Conservation (phyloP, 1,140 invertebrate species). For the Drosophila saltans region DNA sequence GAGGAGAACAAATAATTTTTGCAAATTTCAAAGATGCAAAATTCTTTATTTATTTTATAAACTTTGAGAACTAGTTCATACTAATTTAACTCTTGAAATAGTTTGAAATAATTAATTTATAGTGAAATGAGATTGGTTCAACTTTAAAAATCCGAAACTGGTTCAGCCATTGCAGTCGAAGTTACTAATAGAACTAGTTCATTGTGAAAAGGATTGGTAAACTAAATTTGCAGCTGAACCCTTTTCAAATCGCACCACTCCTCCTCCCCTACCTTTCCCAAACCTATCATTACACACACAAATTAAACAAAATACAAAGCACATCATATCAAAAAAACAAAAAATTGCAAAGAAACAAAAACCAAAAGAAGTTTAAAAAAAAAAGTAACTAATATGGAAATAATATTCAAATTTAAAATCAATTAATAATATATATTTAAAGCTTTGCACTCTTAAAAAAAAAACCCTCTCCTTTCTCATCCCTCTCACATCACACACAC, state of each 20-base stretch:
- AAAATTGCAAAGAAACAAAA: background rate
- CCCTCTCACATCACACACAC: slow-evolving; percentile 19
- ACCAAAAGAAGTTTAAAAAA: background rate
- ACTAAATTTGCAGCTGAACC: background rate
- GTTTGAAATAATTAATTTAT: background rate
- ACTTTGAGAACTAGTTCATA: background rate
- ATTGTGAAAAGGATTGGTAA: background rate
- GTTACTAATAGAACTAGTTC: no score
- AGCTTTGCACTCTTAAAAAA: background rate
- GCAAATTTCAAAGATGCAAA: no score
- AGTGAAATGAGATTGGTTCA: background rate
- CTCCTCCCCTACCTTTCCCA: background rate
- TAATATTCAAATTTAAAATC: background rate
- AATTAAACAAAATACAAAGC: slow-evolving; percentile 46
- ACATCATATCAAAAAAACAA: slow-evolving; percentile 48
- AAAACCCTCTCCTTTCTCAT: background rate
- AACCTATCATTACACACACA: slow-evolving; percentile 22
- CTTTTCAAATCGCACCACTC: background rate
- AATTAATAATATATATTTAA: background rate
- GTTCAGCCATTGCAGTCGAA: background rate
- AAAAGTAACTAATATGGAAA: background rate
- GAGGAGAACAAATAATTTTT: no score
- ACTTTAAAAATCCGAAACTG: background rate
- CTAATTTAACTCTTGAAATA: background rate
- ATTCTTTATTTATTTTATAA: background rate